phyloP scores from a whole-genome alignment of 2,888 invertebrate genomes.

The Acrobasis consociella region DNA sequence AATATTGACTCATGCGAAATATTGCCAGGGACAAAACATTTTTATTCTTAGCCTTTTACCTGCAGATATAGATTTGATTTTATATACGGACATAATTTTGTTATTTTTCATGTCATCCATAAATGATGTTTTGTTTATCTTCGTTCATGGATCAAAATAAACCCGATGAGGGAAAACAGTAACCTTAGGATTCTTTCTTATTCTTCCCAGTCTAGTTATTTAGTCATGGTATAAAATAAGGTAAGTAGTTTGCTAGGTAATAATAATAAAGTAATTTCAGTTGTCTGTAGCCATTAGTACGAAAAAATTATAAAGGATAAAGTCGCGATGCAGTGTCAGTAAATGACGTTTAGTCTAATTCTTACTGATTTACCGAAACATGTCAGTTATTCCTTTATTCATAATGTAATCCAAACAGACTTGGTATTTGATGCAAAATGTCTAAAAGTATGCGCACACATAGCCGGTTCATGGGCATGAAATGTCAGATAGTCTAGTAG shows the following conservation, averaged over 20 bases:
- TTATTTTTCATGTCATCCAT: not conserved
- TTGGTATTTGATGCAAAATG: constrained; percentile 58
- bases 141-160: too few relatives aligned
- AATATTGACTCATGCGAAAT: constrained; percentile 72
- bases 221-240: too few relatives aligned
- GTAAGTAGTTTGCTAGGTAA: too few relatives aligned
- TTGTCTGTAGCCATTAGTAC: too few relatives aligned
- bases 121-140: not conserved
- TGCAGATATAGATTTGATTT: not conserved
- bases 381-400: constrained; percentile 26
- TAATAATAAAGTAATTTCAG: too few relatives aligned
- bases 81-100: not conserved
- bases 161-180: too few relatives aligned
- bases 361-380: not conserved
- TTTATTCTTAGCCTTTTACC: constrained; percentile 36
- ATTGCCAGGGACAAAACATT: constrained; percentile 50
- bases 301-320: not conserved
- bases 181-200: too few relatives aligned
- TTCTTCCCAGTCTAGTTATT: too few relatives aligned
- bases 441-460: constrained; percentile 61
- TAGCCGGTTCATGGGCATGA: constrained; percentile 77
- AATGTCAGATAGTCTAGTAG: constrained; percentile 79
- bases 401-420: constrained; percentile 45
- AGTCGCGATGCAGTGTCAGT: too few relatives aligned
- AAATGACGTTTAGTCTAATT: not conserved